These are phyloP conservation scores for Clarias batrachus DNA, from an alignment of 2,113 vertebrate genomes.

Conservation along the genomic window DNA sequence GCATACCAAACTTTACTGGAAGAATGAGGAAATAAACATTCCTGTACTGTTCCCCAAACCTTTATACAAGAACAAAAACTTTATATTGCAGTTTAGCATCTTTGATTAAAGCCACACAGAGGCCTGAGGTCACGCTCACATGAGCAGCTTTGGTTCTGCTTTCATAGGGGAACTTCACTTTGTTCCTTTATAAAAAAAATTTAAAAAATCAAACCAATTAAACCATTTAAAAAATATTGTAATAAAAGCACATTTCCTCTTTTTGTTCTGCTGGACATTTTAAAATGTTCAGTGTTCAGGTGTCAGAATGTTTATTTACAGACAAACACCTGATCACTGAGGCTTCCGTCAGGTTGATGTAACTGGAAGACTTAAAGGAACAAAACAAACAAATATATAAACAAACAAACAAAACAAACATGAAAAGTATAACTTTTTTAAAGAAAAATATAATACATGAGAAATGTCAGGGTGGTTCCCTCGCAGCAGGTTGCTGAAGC, in stretches of 20 bases:
- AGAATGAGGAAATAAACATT: background rate
- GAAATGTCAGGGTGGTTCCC: too few species aligned
- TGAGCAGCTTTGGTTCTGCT: background rate
- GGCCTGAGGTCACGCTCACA: background rate
- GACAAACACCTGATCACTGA: background rate
- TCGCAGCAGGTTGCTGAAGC: too few species aligned
- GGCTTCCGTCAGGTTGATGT: background rate
- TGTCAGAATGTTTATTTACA: background rate
- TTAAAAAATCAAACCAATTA: background rate
- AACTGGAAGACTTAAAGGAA: background rate
- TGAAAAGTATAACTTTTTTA: too few species aligned
- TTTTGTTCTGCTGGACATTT: too few species aligned
- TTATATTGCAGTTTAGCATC: background rate
- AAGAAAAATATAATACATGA: background rate
- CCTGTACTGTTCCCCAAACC: background rate
- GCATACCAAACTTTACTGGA: background rate
- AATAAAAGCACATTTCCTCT: background rate
- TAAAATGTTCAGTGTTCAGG: too few species aligned
- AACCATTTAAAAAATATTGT: background rate
- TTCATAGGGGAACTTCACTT: background rate
- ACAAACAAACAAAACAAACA: too few species aligned
- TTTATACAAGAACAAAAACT: too few species aligned
- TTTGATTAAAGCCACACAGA: background rate
- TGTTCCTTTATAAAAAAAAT: constrained; percentile 3
- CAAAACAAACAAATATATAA: background rate